Evolutionary conservation across 2,797 vertebrate species (phyloP), one percentile per base, ranked within the genome.

Genomic region (Sebastes oblongus): DNA sequence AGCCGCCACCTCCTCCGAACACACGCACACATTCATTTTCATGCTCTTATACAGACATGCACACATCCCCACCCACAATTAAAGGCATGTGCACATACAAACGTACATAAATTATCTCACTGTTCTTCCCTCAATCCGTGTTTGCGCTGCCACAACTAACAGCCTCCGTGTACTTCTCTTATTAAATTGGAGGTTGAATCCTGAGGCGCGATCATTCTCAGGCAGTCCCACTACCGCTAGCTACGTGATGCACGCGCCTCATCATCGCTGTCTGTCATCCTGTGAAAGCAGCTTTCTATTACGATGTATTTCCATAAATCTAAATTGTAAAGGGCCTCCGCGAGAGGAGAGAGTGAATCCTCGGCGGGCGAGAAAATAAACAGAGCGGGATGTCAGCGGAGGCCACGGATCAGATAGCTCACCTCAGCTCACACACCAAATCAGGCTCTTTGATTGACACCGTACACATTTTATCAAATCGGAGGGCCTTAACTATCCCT

Each of bases 251-350:
- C 58, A 66, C 55, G 61, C 24, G 58, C 87, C 88, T 91, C 89
- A 88, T 93, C 91, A 86, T 78, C 5, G 76, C 89, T 88, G 92
- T 91, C 93, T 92, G 85, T 94, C 92, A 95, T 88, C 75, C 72
- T 22, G 71, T 52, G 80, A 75, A 81, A 68, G 85, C 88, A 81
- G 87, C 83, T 90, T 94, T 91, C 90, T 82, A 94, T 94, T 93
- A 89, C 81, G 69, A 62, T n/a, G 67, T 32, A 95, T 95, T 95
- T 95, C 90, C 94, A 95, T 94, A 93, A 94, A 95, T 95, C 92
- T 94, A 86, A 94, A 93, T 94, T 91, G 89, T 93, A 94, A 94
- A 90, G 79, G 74, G 73, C 59, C 54, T 71, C 61, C 3, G 75
- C 13, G 13, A 75, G 81, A 73, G 74, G n/a, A 67, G 64, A 67